These are phyloP conservation scores for Euspilapteryx auroguttella DNA, from an alignment of 2,888 invertebrate species.

Conservation along the genomic window DNA sequence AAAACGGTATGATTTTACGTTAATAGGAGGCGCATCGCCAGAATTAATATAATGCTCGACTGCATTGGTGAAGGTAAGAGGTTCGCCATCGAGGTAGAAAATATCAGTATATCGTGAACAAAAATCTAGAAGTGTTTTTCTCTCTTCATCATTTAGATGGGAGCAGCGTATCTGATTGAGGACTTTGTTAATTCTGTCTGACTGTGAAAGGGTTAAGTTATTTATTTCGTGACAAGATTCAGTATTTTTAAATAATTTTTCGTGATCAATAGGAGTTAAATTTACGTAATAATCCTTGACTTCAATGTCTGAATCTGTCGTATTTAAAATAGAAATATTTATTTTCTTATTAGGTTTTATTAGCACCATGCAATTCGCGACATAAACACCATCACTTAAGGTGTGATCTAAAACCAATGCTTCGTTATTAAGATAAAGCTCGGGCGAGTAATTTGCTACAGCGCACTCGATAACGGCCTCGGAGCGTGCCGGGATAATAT, in stretches of 20 bases:
- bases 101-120: slow-evolving; percentile 1
- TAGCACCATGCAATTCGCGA: slow-evolving; percentile 8
- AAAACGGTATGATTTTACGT: slow-evolving; percentile 10
- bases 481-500: slow-evolving; percentile 5
- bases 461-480: slow-evolving; percentile 6
- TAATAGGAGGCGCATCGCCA: slow-evolving; percentile 8
- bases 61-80: background rate
- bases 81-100: background rate
- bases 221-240: background rate
- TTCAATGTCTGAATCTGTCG: slow-evolving; percentile 3
- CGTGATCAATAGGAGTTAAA: background rate
- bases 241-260: background rate
- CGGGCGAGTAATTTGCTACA: slow-evolving; percentile 4
- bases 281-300: slow-evolving; percentile 6
- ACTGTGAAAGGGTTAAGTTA: too few relatives aligned
- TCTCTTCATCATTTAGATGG: background rate
- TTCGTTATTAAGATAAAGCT: slow-evolving; percentile 3
- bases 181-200: background rate
- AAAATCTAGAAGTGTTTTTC: background rate
- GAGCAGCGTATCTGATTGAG: background rate
- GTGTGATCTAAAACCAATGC: slow-evolving; percentile 6
- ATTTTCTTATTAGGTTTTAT: slow-evolving; percentile 8
- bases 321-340: slow-evolving; percentile 9
- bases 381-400: slow-evolving; percentile 6
- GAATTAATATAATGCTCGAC: background rate